These are phyloP conservation scores for Umimayanthus chanpuru DNA, from an alignment of 92 coral and sea anemone species.

Conservation along the genomic window DNA sequence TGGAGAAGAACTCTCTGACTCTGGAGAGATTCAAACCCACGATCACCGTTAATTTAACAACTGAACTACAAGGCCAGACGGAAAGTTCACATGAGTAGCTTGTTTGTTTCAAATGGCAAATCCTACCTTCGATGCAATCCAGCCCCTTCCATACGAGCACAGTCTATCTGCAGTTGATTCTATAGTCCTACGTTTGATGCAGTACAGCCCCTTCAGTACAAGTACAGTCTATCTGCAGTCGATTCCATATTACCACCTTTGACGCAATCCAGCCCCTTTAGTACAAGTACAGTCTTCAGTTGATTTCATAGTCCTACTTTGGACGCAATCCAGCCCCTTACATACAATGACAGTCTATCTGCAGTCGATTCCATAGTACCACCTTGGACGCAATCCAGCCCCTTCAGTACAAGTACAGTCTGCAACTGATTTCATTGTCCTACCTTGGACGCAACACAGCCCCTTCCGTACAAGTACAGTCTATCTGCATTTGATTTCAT, in stretches of 20 bases:
- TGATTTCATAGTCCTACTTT: constrained; percentile 87
- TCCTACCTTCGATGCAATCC: constrained; percentile 89
- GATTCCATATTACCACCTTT: constrained; percentile 86
- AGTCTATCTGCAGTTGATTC: constrained; percentile 82
- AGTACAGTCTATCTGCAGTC: constrained; percentile 82
- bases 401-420: constrained; percentile 89
- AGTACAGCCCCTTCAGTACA: constrained; percentile 87
- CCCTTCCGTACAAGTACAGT: constrained; percentile 86
- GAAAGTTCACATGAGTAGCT: too few relatives aligned
- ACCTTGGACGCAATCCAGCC: constrained; percentile 92
- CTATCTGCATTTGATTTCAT: constrained; percentile 64
- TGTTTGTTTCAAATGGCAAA: too few relatives aligned
- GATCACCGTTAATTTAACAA: too few relatives aligned
- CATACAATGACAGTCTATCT: constrained; percentile 86
- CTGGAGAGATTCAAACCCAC: too few relatives aligned
- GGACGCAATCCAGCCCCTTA: constrained; percentile 87
- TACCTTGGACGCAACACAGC: constrained; percentile 92
- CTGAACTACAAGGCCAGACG: too few relatives aligned
- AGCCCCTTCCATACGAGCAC: constrained; percentile 88
- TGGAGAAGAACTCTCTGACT: too few relatives aligned
- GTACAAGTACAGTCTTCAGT: constrained; percentile 78
- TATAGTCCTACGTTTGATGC: constrained; percentile 90
- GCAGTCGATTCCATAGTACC: constrained; percentile 75
- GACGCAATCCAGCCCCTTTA: constrained; percentile 91
- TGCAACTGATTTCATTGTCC: constrained; percentile 76